These are phyloP conservation scores for Rallus limicola DNA, from an alignment of 2,113 vertebrate genomes.

Conservation along the genomic window DNA sequence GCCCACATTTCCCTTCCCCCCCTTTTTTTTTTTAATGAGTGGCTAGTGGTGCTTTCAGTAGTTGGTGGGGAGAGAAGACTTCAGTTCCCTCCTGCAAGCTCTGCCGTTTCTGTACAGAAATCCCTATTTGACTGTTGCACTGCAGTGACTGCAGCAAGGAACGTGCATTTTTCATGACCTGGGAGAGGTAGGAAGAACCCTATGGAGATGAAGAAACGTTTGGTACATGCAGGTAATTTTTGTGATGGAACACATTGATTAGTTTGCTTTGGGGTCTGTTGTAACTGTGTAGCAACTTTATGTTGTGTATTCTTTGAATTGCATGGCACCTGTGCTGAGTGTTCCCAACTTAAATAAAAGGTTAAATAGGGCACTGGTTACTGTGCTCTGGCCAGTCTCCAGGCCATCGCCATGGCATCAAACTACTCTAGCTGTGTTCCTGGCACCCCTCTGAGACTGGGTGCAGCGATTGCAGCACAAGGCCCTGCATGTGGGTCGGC, in stretches of 20 bases:
- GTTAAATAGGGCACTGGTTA: background rate
- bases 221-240: background rate
- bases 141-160: background rate
- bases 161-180: background rate
- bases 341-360: background rate
- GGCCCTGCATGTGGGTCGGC: too few relatives aligned
- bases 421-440: background rate
- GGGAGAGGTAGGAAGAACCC: background rate
- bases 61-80: background rate
- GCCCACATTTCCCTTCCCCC: background rate
- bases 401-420: background rate
- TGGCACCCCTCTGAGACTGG: background rate
- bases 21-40: background rate
- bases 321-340: background rate
- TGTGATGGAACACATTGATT: background rate
- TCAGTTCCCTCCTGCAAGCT: background rate
- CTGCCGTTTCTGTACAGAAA: background rate
- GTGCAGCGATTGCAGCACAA: too few relatives aligned
- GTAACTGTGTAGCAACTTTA: background rate
- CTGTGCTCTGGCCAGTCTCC: background rate
- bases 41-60: background rate
- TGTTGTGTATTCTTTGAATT: background rate
- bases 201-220: background rate
- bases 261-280: background rate
- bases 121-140: background rate